Evolutionary conservation across 2,888 invertebrate genomes (phyloP).

Genomic region (Drosophila pullipes): DNA sequence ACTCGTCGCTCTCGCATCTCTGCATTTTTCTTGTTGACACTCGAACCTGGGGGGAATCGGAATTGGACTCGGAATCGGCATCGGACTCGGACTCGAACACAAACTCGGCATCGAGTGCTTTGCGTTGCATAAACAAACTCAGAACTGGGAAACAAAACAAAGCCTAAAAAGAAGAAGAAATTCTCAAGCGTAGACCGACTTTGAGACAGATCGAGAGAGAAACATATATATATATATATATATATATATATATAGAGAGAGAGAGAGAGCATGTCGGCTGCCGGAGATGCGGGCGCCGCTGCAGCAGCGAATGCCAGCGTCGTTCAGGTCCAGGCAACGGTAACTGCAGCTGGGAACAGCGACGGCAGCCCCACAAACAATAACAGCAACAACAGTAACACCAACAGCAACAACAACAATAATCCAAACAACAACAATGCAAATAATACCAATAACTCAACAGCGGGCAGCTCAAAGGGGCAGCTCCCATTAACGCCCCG

Average conservation of each 20-base stretch:
- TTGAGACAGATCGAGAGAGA: background rate
- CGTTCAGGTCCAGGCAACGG: constrained; percentile 48
- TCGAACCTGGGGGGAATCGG: constrained; percentile 24
- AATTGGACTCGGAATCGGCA: constrained; percentile 25
- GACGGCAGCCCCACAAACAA: constrained; percentile 30
- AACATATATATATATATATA: background rate
- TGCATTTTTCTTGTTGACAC: constrained; percentile 11
- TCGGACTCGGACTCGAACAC: constrained; percentile 21
- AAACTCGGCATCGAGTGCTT: constrained; percentile 34
- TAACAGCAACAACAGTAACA: constrained; percentile 26
- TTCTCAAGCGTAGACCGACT: constrained; percentile 1
- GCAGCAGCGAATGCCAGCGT: constrained; percentile 42
- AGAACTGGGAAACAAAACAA: constrained; percentile 13
- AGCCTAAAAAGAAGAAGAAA: constrained; percentile 10
- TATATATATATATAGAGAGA: background rate
- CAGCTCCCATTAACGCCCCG: constrained; percentile 82
- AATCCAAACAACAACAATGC: constrained; percentile 13
- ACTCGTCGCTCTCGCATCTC: constrained; percentile 46
- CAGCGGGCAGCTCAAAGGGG: constrained; percentile 48
- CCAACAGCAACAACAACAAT: constrained; percentile 1
- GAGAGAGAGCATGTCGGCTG: constrained; percentile 48
- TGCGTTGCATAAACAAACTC: constrained; percentile 55
- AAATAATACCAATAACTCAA: constrained; percentile 29
- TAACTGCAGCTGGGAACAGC: constrained; percentile 31
- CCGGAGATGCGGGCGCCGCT: constrained; percentile 51